A percentile compares a stretch with the other conserved stretches of the same genome.
phyloP scores from a whole-genome alignment of 2,888 invertebrate species.

The Aphidius colemani region DNA sequence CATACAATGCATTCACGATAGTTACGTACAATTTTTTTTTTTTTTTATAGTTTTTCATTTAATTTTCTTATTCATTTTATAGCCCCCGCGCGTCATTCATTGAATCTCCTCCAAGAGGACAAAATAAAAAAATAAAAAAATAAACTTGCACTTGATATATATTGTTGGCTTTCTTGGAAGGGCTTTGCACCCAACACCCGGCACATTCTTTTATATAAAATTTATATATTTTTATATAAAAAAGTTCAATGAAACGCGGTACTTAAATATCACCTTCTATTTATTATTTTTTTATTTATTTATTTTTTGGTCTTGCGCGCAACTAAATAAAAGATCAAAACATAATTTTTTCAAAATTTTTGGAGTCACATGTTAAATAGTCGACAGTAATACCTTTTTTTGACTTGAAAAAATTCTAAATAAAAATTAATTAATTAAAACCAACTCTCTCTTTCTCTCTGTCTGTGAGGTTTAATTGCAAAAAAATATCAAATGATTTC shows the following conservation, averaged over 20 bases:
- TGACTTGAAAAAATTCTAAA: neutral
- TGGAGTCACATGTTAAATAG: no score
- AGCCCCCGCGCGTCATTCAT: conserved; percentile 22
- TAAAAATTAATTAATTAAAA: neutral
- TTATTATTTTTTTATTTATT: no score
- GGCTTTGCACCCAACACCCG: conserved; percentile 50
- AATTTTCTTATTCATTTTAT: conserved; percentile 11
- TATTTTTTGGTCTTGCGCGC: no score
- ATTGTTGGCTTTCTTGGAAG: conserved; percentile 50
- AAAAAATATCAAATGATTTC: no score
- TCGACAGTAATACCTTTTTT: no score
- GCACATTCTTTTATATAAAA: conserved; percentile 47
- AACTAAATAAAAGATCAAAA: no score
- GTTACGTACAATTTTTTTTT: conserved; percentile 24
- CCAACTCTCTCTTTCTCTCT: no score
- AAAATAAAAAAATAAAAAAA: conserved; percentile 33
- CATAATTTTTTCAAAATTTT: no score
- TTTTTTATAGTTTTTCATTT: conserved; percentile 3
- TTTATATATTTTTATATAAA: conserved; percentile 17
- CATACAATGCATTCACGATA: conserved; percentile 36
- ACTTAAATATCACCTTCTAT: no score
- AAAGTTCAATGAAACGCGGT: no score
- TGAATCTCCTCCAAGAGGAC: conserved; percentile 31
- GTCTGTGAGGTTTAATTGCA: no score
- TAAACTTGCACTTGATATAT: conserved; percentile 52